Evolutionary conservation across 2,888 invertebrate species (phyloP), one percentile per base, ranked within the genome.

Genomic region (Cryptosula pallasiana): DNA sequence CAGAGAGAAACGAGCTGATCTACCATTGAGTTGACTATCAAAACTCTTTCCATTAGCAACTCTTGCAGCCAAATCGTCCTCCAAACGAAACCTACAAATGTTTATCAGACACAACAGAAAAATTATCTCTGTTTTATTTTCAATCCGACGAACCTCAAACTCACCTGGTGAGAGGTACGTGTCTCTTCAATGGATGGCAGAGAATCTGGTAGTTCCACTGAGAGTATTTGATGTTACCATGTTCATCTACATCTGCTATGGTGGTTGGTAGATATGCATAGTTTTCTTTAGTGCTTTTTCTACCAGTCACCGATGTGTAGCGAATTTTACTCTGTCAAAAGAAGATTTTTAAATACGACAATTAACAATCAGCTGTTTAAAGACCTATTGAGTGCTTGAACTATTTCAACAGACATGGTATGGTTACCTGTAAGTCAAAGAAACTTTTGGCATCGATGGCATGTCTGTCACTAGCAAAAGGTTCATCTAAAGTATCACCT

Each of bases 381-480:
- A n/a, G n/a, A n/a, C n/a, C n/a, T n/a, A n/a, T n/a, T n/a, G n/a
- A n/a, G n/a, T n/a, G n/a, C n/a, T n/a, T n/a, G n/a, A n/a, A n/a
- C n/a, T n/a, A n/a, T n/a, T n/a, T n/a, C n/a, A n/a, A n/a, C n/a
- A n/a, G n/a, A n/a, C n/a, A n/a, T n/a, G n/a, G n/a, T n/a, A n/a
- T n/a, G n/a, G n/a, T 23, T 5, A 70, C 70, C 36, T 70, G 70
- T 23, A 70, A 74, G 32, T 81, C 79, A 69, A 75, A 75, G 78
- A 79, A 79, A 58, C 74, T 77, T 0, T 71, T 72, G 3, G 80
- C 80, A 69, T 79, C 80, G 5, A 80, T 73, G 72, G 73, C 75
- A 73, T 81, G 81, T 3, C 81, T 75, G 69, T 81, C 81, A 69
- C 80, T 81, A 5, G 75, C 71, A 72, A 81, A 81, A 0, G 80